Conservation (phyloP, 2,888 invertebrate species). For the Trichogramma evanescens region DNA sequence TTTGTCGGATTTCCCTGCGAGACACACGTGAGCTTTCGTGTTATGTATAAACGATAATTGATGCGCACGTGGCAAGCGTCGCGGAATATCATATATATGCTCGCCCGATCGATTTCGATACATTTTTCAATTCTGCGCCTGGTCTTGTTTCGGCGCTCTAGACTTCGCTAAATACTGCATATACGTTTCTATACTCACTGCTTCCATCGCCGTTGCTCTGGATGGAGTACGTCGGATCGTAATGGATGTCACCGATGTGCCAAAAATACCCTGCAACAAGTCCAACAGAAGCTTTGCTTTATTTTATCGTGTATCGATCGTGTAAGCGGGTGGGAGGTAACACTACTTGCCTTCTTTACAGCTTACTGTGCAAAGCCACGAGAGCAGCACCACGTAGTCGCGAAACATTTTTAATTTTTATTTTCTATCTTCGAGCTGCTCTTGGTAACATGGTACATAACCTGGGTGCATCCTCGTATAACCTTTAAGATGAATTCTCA, state of each 20-base stretch:
- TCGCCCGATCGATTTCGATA: too few relatives aligned
- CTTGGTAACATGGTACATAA: too few relatives aligned
- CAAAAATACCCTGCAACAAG: conserved; percentile 81
- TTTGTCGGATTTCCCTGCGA: too few relatives aligned
- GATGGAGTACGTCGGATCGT: conserved; percentile 75
- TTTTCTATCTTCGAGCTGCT: not conserved
- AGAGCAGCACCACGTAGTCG: conserved; percentile 40
- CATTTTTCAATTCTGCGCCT: too few relatives aligned
- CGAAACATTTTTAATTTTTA: conserved; percentile 37
- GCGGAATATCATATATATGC: too few relatives aligned
- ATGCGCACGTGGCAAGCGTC: too few relatives aligned
- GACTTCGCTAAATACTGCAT: not conserved
- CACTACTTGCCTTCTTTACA: conserved; percentile 40
- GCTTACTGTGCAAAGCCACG: conserved; percentile 40
- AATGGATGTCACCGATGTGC: conserved; percentile 92
- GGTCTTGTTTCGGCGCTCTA: not conserved
- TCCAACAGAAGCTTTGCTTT: not conserved
- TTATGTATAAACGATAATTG: too few relatives aligned
- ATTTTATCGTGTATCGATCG: not conserved
- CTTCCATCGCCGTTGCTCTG: conserved; percentile 67
- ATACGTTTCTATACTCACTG: conserved; percentile 52
- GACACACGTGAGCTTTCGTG: too few relatives aligned
- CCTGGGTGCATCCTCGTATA: not conserved
- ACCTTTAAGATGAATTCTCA: not conserved
- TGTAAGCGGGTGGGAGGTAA: not conserved